These are phyloP conservation scores for Sitta carolinensis DNA, from an alignment of 2,797 vertebrate species.

Conservation along the genomic window DNA sequence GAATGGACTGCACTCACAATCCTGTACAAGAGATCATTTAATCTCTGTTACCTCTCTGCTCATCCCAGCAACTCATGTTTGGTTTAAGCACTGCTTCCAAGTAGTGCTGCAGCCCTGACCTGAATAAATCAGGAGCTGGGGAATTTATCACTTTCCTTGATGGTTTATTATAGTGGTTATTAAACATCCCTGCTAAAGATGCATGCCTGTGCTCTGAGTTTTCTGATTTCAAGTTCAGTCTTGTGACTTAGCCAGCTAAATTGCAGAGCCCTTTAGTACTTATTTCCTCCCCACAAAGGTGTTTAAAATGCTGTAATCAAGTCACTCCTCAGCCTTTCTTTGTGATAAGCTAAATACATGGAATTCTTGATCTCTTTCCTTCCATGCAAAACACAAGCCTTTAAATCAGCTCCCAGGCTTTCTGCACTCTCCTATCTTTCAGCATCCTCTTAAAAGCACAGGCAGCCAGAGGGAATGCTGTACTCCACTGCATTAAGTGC, in stretches of 20 bases:
- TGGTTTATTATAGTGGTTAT: not conserved
- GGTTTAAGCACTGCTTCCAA: not conserved
- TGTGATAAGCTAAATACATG: not conserved
- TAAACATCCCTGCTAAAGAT: not conserved
- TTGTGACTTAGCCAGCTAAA: not conserved
- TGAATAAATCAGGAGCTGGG: not conserved
- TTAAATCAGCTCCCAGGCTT: not conserved
- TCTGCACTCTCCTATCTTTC: not conserved
- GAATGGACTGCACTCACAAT: not conserved
- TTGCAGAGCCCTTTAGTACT: not conserved
- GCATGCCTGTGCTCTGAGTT: not conserved
- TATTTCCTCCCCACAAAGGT: not conserved
- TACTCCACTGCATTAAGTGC: not conserved
- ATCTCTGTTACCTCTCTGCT: not conserved
- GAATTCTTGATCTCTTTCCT: not conserved
- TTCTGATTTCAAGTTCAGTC: slow-evolving; percentile 18
- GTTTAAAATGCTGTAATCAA: not conserved
- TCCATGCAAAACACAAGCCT: not conserved
- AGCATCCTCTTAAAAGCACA: not conserved
- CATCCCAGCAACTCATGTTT: not conserved
- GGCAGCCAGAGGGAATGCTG: not conserved
- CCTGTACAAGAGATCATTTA: not conserved
- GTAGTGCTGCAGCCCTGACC: not conserved
- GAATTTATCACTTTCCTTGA: not conserved
- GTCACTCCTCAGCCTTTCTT: not conserved